Base-by-base conservation (phyloP, 1,140 invertebrate species). In the Nebria ingens region DNA sequence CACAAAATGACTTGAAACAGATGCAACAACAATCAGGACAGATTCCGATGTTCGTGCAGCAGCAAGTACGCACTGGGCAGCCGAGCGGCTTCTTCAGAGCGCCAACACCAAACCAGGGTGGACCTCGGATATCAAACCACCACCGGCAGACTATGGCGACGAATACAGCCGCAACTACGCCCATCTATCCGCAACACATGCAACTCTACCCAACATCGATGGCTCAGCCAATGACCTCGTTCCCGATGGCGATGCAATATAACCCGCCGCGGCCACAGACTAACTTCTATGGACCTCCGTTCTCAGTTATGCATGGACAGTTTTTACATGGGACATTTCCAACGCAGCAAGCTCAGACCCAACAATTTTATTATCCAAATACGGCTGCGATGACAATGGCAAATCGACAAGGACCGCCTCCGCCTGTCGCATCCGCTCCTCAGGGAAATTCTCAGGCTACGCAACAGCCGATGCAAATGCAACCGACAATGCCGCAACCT, bases 1-100 rank as follows among this genome's bases (percentile, higher is more conserved):
- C 69, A 21, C 68, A 65, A 45, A 60, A 57, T 40, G 69, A 71
- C 45, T 21, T 71, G 25, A 71, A 71, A 60, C 55, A 68, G 40
- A 56, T 58, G 15, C 64, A 63, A 55, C 55, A 45, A 52, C 55
- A 58, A 15, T 54, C 59, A 58, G 61, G 54, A 52, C 42, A 52
- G 55, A 40, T 54, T 56, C 53, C 42, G 49, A 52, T 29, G 21
- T 56, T 50, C 21, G 19, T 60, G 13, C 51, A 52, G 19, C 59
- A 58, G 56, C 56, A 42, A 51, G 56, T 60, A 23, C 52, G 60
- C 38, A 52, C 22, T 23, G 42, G 56, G 2, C 61, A 6, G 9
- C 40, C 58, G 50, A 54, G 38, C 49, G 55, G 40, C 57, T 64
- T 42, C 56, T 50, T 53, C 19, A 56, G 51, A 19, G 57, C 52